Percentiles rank a stretch among this genome's conserved stretches.
phyloP scores from a whole-genome alignment of 53 echinoderm and acorn worm species.

The Paelopatides confundens region DNA sequence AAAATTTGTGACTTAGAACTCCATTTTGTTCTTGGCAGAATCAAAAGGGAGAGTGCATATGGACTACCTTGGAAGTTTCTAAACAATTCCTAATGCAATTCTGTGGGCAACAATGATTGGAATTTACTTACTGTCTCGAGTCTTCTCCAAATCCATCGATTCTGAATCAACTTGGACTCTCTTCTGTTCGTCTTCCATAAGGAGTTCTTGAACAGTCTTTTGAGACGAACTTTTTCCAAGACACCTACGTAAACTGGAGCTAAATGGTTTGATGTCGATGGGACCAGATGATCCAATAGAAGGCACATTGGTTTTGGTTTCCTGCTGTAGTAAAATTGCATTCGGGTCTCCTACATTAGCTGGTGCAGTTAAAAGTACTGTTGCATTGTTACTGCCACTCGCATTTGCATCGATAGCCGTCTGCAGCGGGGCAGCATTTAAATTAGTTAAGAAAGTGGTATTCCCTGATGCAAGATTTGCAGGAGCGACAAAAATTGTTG shows the following conservation, averaged over 20 bases:
- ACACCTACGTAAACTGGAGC: not conserved
- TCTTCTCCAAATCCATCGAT: slow-evolving; percentile 26
- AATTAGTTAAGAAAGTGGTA: slow-evolving; percentile 11
- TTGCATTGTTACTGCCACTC: slow-evolving; percentile 5
- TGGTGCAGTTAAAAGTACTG: slow-evolving; percentile 33
- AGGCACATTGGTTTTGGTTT: slow-evolving; percentile 36
- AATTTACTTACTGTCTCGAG: slow-evolving; percentile 42
- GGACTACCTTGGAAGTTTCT: no score
- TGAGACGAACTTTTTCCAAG: slow-evolving; percentile 22
- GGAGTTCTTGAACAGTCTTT: slow-evolving; percentile 42
- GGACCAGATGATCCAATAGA: not conserved
- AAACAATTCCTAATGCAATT: no score
- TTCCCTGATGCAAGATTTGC: slow-evolving; percentile 36
- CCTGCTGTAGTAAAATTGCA: slow-evolving; percentile 10
- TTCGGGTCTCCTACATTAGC: slow-evolving; percentile 5
- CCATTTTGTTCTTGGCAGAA: no score
- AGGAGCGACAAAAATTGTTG: slow-evolving; percentile 34
- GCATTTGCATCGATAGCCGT: slow-evolving; percentile 25
- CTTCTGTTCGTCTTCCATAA: slow-evolving; percentile 39
- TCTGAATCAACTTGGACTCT: slow-evolving; percentile 28
- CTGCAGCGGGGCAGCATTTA: slow-evolving; percentile 10
- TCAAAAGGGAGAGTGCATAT: no score
- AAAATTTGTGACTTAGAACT: no score
- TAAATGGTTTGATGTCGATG: not conserved
- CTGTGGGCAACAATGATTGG: no score